phyloP scores from a whole-genome alignment of 2,797 vertebrate species.

The Poeciliopsis presidionis region DNA sequence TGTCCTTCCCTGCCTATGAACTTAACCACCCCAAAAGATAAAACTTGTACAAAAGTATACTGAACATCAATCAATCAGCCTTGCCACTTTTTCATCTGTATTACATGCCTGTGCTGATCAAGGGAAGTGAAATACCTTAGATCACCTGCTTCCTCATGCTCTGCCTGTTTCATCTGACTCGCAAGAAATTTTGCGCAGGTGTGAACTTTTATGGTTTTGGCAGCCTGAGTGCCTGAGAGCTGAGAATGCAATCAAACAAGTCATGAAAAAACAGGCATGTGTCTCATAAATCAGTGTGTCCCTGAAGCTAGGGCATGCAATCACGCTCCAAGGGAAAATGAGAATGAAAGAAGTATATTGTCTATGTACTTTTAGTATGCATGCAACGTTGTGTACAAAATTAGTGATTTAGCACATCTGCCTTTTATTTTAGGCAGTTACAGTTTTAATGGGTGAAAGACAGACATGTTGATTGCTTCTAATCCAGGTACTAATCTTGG shows the following conservation, averaged over 20 bases:
- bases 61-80: conserved; percentile 52
- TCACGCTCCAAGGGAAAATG: conserved; percentile 40
- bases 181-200: conserved; percentile 69
- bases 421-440: conserved; percentile 40
- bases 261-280: conserved; percentile 79
- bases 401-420: conserved; percentile 53
- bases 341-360: conserved; percentile 57
- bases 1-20: conserved; percentile 9
- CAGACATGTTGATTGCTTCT: conserved; percentile 28
- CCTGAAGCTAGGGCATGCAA: conserved; percentile 64
- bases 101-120: conserved; percentile 40
- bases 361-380: conserved; percentile 48
- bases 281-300: conserved; percentile 76
- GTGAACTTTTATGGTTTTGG: conserved; percentile 77
- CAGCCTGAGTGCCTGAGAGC: conserved; percentile 60
- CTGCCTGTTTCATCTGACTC: conserved; percentile 43
- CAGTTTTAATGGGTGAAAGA: conserved; percentile 18
- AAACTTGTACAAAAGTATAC: conserved; percentile 18
- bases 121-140: conserved; percentile 49
- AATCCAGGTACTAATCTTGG: conserved; percentile 38
- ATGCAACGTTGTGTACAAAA: conserved; percentile 46
- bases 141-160: conserved; percentile 64
- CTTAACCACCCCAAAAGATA: conserved; percentile 14
- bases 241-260: conserved; percentile 82
- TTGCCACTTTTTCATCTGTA: conserved; percentile 20